Conservation (phyloP, 1,140 invertebrate genomes). For the Drosophila equinoxialis region DNA sequence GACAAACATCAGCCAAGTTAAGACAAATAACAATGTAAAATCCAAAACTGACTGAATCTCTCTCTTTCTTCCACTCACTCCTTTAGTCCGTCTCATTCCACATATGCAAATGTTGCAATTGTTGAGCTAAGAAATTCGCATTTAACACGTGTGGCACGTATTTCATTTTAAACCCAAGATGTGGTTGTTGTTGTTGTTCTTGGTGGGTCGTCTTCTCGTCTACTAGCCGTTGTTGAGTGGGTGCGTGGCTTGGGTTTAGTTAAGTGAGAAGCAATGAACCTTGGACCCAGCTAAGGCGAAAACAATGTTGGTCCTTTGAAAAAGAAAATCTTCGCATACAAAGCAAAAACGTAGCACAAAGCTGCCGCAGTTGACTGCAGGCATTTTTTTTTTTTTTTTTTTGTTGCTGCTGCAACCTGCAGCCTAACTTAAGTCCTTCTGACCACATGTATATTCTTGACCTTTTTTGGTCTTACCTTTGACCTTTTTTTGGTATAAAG, state of each 20-base stretch:
- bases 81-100: background rate
- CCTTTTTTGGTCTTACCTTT: constrained; percentile 23
- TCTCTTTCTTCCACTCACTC: background rate
- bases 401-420: constrained; percentile 36
- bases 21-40: constrained; percentile 14
- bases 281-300: constrained; percentile 53
- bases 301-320: constrained; percentile 42
- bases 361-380: constrained; percentile 9
- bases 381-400: background rate
- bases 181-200: background rate
- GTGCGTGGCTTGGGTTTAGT: constrained; percentile 19
- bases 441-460: background rate
- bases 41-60: constrained; percentile 42
- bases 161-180: constrained; percentile 62
- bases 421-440: constrained; percentile 4
- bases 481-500: constrained; percentile 2
- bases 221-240: background rate
- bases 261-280: constrained; percentile 56
- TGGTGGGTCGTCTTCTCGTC: background rate
- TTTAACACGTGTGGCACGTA: constrained; percentile 80
- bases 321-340: constrained; percentile 19
- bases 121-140: constrained; percentile 61
- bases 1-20: constrained; percentile 29
- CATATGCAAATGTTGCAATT: constrained; percentile 77
- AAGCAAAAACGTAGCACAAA: constrained; percentile 59